Percentiles rank a stretch among this genome's conserved stretches.
Evolutionary conservation across 2,888 invertebrate species (phyloP).

Genomic region (Dichetophora obliterata): DNA sequence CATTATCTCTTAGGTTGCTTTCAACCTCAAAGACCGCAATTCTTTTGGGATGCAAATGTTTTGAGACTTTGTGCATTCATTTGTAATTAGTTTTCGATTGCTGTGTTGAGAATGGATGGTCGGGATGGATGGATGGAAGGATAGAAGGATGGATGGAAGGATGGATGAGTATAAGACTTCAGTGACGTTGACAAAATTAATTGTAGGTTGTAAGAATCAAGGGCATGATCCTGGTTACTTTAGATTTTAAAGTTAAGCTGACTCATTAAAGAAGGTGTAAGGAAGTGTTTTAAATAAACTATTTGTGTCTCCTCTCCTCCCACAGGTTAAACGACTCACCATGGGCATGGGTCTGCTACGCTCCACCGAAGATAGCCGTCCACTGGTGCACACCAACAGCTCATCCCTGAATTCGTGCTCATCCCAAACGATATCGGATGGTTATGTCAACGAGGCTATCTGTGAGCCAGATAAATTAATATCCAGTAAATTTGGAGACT

Average conservation of each 20-base stretch:
- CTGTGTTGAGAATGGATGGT: too few relatives aligned
- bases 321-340: slow-evolving; percentile 79
- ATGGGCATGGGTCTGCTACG: slow-evolving; percentile 83
- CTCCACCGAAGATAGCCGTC: slow-evolving; percentile 80
- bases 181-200: neutral
- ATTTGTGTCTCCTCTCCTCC: neutral
- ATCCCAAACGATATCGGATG: slow-evolving; percentile 80
- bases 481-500: slow-evolving; percentile 69
- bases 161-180: neutral
- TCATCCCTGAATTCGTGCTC: slow-evolving; percentile 76
- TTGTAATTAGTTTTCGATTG: slow-evolving; percentile 19
- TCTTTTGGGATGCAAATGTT: slow-evolving; percentile 4
- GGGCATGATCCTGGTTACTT: neutral
- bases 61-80: neutral
- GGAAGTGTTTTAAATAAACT: neutral
- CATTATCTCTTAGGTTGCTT: neutral
- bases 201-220: neutral
- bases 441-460: slow-evolving; percentile 85
- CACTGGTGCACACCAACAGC: slow-evolving; percentile 77
- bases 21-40: neutral
- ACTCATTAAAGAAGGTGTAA: neutral
- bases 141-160: too few relatives aligned
- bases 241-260: neutral
- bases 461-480: slow-evolving; percentile 75
- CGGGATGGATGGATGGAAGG: too few relatives aligned